Evolutionary conservation across 2,888 invertebrate species (phyloP), one percentile per base, ranked within the genome.

Genomic region (Tenthredo scrophulariae): DNA sequence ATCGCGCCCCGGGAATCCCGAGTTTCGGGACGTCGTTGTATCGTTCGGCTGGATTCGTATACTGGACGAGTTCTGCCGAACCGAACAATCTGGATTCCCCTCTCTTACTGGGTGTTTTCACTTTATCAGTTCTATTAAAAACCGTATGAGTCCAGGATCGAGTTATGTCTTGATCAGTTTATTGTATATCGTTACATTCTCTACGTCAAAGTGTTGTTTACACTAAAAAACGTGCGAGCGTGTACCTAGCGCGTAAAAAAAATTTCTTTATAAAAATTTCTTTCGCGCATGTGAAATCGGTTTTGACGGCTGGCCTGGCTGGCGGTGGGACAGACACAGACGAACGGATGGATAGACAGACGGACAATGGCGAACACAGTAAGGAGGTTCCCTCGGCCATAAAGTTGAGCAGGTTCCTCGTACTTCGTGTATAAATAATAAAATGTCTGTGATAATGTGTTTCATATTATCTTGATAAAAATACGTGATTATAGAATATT

Each of bases 271-370:
- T 26, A 15, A n/a, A 65, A 50, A 62, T 84, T 84, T 37, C 26
- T 26, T 26, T 80, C 84, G 88, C 87, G 87, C 89, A 88, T 88
- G 88, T 87, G 88, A 87, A 87, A 88, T 87, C 86, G 72, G 26
- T 29, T 89, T 90, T 90, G 90, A 90, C 89, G 89, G 90, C 86
- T 89, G 85, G 84, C 86, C 85, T 85, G 87, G 29, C 77, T 37
- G 77, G 40, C 26, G 22, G 37, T 37, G 37, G 37, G 43, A 40
- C 43, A 77, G 54, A 50, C 75, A 26, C 26, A 26, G 43, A 43
- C 74, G 22, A 10, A 43, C 74, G 26, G 29, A 50, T 46, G 29
- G 77, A 54, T 54, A 54, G 77, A 77, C 77, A 40, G 80, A 80
- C 86, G 82, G 70, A 87, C 88, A 90, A 90, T 90, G 89, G 89